Evolutionary conservation across 64 coral and sea anemone species (phyloP).

Genomic region (Cladopsammia gracilis): DNA sequence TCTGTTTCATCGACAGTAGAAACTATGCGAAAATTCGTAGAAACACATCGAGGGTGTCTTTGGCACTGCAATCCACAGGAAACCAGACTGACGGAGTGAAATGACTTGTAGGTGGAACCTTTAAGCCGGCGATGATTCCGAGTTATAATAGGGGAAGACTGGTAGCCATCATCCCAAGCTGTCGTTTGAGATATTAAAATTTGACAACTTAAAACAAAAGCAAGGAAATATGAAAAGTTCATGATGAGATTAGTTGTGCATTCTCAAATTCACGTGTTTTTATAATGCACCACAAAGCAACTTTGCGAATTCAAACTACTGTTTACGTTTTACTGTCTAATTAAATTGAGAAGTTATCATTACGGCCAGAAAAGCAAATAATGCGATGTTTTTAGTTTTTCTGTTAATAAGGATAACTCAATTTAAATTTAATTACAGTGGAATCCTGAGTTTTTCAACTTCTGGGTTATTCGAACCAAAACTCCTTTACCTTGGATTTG

Average conservation of each 20-base stretch:
- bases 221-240: not conserved
- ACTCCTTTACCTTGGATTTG: too few relatives aligned
- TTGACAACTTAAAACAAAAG: not conserved
- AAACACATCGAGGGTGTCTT: slow-evolving; percentile 24
- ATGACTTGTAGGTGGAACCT: not conserved
- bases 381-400: too few relatives aligned
- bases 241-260: not conserved
- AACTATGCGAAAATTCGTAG: not conserved
- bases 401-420: too few relatives aligned
- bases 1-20: not conserved
- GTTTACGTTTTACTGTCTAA: too few relatives aligned
- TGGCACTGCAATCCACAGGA: slow-evolving; percentile 5
- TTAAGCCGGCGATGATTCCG: not conserved
- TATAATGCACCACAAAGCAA: too few relatives aligned
- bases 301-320: too few relatives aligned
- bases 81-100: slow-evolving; percentile 8
- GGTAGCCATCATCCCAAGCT: not conserved
- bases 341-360: too few relatives aligned
- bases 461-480: too few relatives aligned
- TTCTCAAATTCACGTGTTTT: too few relatives aligned
- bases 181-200: not conserved
- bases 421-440: too few relatives aligned
- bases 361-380: too few relatives aligned
- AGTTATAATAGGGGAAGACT: not conserved
- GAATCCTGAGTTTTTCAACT: too few relatives aligned